A percentile compares a stretch with the other conserved stretches of the same genome.
Evolutionary conservation across 2,797 vertebrate genomes (phyloP).

Genomic region (Kryptopterus vitreolus): DNA sequence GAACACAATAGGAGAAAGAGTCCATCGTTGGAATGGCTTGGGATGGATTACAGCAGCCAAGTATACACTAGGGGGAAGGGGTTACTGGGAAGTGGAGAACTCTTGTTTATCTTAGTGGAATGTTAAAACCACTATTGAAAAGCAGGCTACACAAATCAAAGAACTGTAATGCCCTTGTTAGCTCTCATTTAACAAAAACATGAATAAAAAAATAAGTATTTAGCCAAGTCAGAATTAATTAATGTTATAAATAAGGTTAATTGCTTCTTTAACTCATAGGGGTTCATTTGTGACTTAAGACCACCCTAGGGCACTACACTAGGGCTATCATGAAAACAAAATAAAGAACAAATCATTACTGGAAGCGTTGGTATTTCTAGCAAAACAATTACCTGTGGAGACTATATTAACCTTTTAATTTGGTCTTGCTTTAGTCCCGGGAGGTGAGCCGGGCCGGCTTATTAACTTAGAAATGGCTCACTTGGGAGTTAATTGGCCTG

Average conservation of each 20-base stretch:
- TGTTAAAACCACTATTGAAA: neutral
- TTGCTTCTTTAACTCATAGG: neutral
- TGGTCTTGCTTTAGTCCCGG: slow-evolving; percentile 8
- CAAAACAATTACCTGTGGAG: neutral
- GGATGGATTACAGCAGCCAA: too few species aligned
- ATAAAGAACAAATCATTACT: neutral
- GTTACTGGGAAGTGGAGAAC: too few species aligned
- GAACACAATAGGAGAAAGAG: too few species aligned
- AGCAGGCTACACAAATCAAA: neutral
- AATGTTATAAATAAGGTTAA: neutral
- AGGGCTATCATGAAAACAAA: neutral
- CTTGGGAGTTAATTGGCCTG: neutral
- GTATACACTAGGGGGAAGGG: too few species aligned
- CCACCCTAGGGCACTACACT: neutral
- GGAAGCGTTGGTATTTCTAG: neutral
- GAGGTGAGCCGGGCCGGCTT: neutral
- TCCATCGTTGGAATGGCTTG: too few species aligned
- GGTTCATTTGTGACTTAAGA: neutral
- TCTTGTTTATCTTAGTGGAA: neutral
- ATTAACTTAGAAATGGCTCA: neutral
- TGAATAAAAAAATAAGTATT: too few species aligned
- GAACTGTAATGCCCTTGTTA: neutral
- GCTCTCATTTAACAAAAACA: neutral
- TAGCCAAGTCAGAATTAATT: neutral
- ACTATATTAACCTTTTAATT: neutral